phyloP scores from a whole-genome alignment of 1,140 invertebrate genomes.

The Aphelinus certus region DNA sequence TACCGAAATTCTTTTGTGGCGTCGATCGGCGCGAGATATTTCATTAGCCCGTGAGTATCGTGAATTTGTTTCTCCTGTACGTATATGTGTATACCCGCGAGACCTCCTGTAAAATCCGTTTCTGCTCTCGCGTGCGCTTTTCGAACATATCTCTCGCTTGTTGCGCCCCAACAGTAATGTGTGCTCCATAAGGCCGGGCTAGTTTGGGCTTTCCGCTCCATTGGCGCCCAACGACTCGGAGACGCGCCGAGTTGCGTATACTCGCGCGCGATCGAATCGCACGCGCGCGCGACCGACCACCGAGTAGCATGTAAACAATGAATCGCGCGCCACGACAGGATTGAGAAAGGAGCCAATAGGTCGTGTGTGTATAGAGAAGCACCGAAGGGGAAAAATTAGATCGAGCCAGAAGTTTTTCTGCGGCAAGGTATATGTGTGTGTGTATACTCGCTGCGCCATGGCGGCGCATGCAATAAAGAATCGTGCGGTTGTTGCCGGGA shows the following conservation, averaged over 20 bases:
- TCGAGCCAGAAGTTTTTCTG: too few relatives aligned
- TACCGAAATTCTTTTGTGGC: slow-evolving; percentile 1
- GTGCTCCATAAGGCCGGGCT: background rate
- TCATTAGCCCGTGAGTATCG: slow-evolving; percentile 14
- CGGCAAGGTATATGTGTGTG: too few relatives aligned
- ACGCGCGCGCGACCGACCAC: background rate
- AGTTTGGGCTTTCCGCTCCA: slow-evolving; percentile 3
- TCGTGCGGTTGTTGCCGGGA: background rate
- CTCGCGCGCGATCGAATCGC: background rate
- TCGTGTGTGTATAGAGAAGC: too few relatives aligned
- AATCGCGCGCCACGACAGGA: background rate
- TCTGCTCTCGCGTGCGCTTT: background rate
- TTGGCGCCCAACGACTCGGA: slow-evolving; percentile 6
- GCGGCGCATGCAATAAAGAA: background rate
- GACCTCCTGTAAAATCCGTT: background rate
- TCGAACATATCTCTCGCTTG: too few relatives aligned
- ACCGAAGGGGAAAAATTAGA: too few relatives aligned
- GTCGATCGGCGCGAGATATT: slow-evolving; percentile 18
- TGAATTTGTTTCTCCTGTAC: background rate
- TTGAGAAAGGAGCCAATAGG: background rate
- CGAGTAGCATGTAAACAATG: slow-evolving; percentile 4
- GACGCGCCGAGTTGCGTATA: background rate
- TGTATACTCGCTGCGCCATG: background rate
- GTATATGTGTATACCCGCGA: background rate
- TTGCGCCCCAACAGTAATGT: too few relatives aligned